Percentiles rank a stretch among this genome's conserved stretches.
phyloP scores from a whole-genome alignment of 92 coral and sea anemone species.

The Nematostella vectensis region DNA sequence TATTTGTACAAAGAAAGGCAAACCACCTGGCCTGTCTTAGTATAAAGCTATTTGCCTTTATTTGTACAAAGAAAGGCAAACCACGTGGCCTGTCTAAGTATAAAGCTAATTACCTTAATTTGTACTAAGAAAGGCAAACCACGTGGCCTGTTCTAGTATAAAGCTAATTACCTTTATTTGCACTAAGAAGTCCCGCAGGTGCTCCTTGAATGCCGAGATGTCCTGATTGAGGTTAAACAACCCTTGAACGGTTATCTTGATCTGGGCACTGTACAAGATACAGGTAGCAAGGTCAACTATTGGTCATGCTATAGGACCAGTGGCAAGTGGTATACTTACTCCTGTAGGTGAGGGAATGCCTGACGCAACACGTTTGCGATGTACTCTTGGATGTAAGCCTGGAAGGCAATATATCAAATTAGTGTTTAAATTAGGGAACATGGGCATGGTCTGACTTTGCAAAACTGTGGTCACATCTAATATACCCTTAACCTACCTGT shows the following conservation, averaged over 20 bases:
- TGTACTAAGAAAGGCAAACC: too few species aligned
- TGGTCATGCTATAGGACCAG: background rate
- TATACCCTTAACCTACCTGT: too few species aligned
- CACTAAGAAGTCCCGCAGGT: constrained; percentile 90
- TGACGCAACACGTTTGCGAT: constrained; percentile 78
- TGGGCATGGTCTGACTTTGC: background rate
- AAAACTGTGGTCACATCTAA: too few species aligned
- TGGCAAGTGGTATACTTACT: constrained; percentile 40
- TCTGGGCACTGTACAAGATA: constrained; percentile 58
- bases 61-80: too few species aligned
- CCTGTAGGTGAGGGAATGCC: constrained; percentile 93
- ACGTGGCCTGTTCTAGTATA: too few species aligned
- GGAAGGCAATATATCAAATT: background rate
- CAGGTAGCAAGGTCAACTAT: background rate
- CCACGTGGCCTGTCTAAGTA: too few species aligned
- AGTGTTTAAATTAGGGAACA: background rate
- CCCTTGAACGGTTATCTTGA: constrained; percentile 88
- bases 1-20: too few species aligned
- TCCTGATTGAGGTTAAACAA: constrained; percentile 93
- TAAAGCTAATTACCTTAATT: too few species aligned
- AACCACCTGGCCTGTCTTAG: too few species aligned
- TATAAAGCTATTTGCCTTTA: too few species aligned
- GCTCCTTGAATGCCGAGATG: constrained; percentile 98
- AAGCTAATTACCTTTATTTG: constrained; percentile 97
- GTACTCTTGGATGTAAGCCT: constrained; percentile 86